These are phyloP conservation scores for Acanthosepion esculentum DNA, from an alignment of 2,888 invertebrate genomes.

Conservation along the genomic window DNA sequence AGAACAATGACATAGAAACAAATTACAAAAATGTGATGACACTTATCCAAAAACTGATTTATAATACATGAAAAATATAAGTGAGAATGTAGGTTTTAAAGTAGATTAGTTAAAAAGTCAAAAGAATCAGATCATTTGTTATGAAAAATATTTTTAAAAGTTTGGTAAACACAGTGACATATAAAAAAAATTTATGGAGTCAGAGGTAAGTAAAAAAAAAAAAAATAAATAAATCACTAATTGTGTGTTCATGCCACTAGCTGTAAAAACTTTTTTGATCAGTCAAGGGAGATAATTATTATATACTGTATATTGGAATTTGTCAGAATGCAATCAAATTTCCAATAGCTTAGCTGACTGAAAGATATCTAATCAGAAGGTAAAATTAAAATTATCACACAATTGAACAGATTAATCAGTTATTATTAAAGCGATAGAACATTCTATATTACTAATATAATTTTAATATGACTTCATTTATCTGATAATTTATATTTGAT, in stretches of 20 bases:
- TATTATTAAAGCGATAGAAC: neutral
- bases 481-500: neutral
- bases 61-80: neutral
- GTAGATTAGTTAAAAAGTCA: neutral
- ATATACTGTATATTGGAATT: neutral
- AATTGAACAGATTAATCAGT: neutral
- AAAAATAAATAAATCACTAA: neutral
- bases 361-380: neutral
- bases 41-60: neutral
- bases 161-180: neutral
- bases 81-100: neutral
- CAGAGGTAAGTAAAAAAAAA: neutral
- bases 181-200: neutral
- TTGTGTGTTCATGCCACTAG: neutral
- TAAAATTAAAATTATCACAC: neutral
- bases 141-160: neutral
- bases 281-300: neutral
- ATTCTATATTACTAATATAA: neutral
- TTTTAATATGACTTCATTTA: neutral
- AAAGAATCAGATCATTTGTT: neutral
- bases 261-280: neutral
- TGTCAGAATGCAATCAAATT: neutral
- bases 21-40: neutral
- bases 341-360: neutral
- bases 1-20: neutral